These are phyloP conservation scores for Micrasema minimum DNA, from an alignment of 1,140 invertebrate species.

Conservation along the genomic window DNA sequence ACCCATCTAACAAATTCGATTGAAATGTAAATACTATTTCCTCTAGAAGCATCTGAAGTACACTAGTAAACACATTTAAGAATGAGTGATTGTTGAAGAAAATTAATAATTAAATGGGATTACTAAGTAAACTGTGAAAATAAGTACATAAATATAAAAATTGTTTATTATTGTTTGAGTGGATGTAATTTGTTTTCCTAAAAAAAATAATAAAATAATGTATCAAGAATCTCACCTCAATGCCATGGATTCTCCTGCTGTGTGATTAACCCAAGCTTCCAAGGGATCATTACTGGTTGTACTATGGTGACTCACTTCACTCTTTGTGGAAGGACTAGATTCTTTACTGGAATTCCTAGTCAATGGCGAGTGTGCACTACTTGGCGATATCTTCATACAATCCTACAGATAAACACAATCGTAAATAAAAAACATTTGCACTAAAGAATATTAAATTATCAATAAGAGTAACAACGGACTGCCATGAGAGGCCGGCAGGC, in stretches of 20 bases:
- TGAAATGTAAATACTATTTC: too few species aligned
- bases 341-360: constrained; percentile 63
- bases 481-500: background rate
- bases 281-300: constrained; percentile 60
- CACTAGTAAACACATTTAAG: too few species aligned
- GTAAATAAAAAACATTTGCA: too few species aligned
- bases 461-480: background rate
- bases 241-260: constrained; percentile 66
- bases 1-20: too few species aligned
- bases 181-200: too few species aligned
- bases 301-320: constrained; percentile 63
- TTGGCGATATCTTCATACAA: constrained; percentile 61
- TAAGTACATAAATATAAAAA: too few species aligned
- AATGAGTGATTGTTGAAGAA: too few species aligned
- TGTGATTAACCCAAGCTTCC: constrained; percentile 60
- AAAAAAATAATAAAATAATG: too few species aligned
- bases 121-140: too few species aligned
- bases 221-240: constrained; percentile 59
- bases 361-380: constrained; percentile 59
- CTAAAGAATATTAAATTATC: constrained; percentile 2
- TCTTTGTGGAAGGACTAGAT: constrained; percentile 65
- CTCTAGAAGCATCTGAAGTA: too few species aligned
- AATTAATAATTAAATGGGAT: too few species aligned
- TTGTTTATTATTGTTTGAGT: too few species aligned
- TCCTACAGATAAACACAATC: constrained; percentile 56